Evolutionary conservation across 2,888 invertebrate species (phyloP), one percentile per base, ranked within the genome.

Genomic region (Eucera pruinosa): DNA sequence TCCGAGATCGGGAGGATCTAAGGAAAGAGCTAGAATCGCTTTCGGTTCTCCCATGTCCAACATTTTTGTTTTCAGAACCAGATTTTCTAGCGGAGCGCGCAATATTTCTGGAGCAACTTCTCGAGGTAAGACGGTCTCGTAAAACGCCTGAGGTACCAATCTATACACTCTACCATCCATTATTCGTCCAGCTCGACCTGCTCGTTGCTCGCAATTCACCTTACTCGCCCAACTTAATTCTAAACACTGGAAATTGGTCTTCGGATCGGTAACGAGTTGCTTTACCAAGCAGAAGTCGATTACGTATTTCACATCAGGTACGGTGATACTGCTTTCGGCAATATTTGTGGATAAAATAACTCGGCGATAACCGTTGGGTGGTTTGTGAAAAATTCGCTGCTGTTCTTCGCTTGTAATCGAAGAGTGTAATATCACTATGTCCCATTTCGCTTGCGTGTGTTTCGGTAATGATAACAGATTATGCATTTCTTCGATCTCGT

Each of bases 241-340:
- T 52, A 99, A 94, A 54, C 95, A 94, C 23, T 96, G 95, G 90
- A 96, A 97, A 93, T 97, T 97, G 0, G 97, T 97, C 0, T 93
- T 93, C 0, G 94, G 93, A 90, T 98, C 97, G 57, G 96, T 95
- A 5, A 96, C 93, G 85, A 98, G 92, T 41, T 95, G 94, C 93
- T 98, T 98, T 74, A 97, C 97, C 75, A 98, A 93, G 92, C 98
- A 99, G 92, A 97, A 98, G 93, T 99, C 99, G 87, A 99, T 96
- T 57, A 99, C 98, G 92, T 96, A 98, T 92, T 95, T 96, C 20
- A 97, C 95, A 91, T 98, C 97, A 0, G 97, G 95, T 7, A 98
- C 97, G 0, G 98, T 98, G 83, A 98, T 96, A 58, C 97, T 97
- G 91, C 97, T 97, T 93, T 98, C 98, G 0, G 98, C 97, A 82